Evolutionary conservation across 2,113 vertebrate genomes (phyloP).

Genomic region (Scolopax mira): DNA sequence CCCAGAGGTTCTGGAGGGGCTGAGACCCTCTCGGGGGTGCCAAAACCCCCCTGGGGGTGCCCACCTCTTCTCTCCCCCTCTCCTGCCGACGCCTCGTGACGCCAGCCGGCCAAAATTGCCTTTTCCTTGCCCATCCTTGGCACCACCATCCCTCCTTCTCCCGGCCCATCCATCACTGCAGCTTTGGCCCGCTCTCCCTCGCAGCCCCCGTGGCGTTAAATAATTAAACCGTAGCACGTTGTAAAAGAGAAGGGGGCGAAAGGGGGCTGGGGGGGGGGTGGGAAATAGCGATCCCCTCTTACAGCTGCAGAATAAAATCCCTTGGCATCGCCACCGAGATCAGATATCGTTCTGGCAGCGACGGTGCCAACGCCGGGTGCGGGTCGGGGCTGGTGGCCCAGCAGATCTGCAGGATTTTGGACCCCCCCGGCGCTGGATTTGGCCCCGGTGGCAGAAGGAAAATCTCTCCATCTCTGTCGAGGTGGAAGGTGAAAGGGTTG

Average conservation of each 20-base stretch:
- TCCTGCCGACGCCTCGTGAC: neutral
- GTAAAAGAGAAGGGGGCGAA: neutral
- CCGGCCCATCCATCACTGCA: neutral
- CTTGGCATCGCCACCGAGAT: neutral
- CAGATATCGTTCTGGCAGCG: neutral
- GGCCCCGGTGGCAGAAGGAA: rapidly evolving
- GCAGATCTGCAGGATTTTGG: rapidly evolving
- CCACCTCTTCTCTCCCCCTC: neutral
- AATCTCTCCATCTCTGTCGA: neutral
- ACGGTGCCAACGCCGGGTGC: neutral
- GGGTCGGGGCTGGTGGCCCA: neutral
- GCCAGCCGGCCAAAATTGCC: neutral
- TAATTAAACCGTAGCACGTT: constrained; percentile 39
- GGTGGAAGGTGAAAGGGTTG: neutral
- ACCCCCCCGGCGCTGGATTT: neutral
- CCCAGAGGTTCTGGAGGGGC: no score
- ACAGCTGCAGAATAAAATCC: constrained; percentile 36
- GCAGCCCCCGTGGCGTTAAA: constrained; percentile 23
- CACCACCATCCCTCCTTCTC: neutral
- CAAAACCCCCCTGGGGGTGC: neutral
- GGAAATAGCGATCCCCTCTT: neutral
- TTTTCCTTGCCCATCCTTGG: neutral
- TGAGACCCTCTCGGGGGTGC: neutral
- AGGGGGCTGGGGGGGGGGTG: neutral
- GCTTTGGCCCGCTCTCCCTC: neutral